Base-by-base conservation (phyloP, 2,888 invertebrate species). In the Agrochola litura region DNA sequence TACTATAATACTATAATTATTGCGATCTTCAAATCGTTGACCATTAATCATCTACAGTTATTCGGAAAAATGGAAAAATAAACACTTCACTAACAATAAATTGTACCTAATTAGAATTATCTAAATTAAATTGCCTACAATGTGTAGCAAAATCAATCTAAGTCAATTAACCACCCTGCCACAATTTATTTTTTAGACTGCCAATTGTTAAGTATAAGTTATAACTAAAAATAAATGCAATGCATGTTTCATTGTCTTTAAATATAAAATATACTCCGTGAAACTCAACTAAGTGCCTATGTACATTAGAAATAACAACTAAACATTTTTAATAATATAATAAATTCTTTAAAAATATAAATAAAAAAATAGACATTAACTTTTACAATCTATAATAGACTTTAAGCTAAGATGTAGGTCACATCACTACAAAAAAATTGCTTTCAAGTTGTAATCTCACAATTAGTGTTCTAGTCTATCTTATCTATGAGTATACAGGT, bases 401-500 rank as follows among this genome's bases (percentile, higher is more conserved):
- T 76, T 9, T 22, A 54, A 61, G 56, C 52, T 74, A 77, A 19
- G 16, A 49, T 52, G 60, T 43, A 77, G 54, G 46, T 0, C 49
- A 60, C 16, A 58, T 72, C 66, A 73, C 81, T 75, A 79, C 37
- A n/a, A 60, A 77, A 58, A 77, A 76, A 86, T 74, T 82, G 79
- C 79, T 76, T 85, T 65, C 25, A 66, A 43, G n/a, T 82, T 73
- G 60, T 77, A 85, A 87, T 87, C 85, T 87, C 86, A 79, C 76
- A 76, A 67, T 76, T 10, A 71, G 41, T 81, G 77, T 85, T 84
- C 77, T 85, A 87, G 14, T 78, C 69, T 74, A 83, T 66, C 71
- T 82, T 84, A 82, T 64, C 86, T 90, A 91, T 77, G 87, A 89
- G 88, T 88, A 88, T 89, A 91, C 81, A 88, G 86, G 88, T 79